Evolutionary conservation across 2,113 vertebrate genomes (phyloP), one percentile per base, ranked within the genome.

Genomic region (Hippocampus guttulatus): DNA sequence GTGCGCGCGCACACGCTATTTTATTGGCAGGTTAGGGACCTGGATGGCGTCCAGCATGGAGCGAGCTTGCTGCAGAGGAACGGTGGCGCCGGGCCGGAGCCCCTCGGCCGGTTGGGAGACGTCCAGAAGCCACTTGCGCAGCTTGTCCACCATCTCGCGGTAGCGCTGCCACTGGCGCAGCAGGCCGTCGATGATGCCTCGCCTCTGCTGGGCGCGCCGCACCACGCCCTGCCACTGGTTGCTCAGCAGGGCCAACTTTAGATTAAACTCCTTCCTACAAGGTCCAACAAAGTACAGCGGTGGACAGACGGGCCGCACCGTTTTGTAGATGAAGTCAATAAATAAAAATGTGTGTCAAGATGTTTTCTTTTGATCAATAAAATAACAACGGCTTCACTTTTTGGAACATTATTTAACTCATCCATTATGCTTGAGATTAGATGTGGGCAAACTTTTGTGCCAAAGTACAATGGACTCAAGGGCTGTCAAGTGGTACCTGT

Each of bases 211-310:
- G 1, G 95, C 95, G 12, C 96, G 93, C 6, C 96, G 95, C 72
- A 98, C 95, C 33, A 98, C 96, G 6, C 95, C 97, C 86, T 98
- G 97, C 97, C 97, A 99, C 76, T 99, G 97, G 81, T 94, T 95
- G 78, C 95, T 98, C 55, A 99, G 90, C 14, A 99, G 91, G 0
- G 95, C 85, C 85, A 99, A 38, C 79, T 98, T 98, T 81, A 94
- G 83, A 86, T 93, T 94, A 87, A 99, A 99, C 78, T 98, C 96
- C 75, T 97, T 94, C 85, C 97, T 99, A 79, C 27, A 75, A 5
- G 30, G 21, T 21, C 51, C 51, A 52, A 6, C 3, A 16, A 3
- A 16, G 47, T 14, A 49, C 47, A 30, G 16, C 10, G 30, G 18
- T 51, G 47, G 14, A 49, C 14, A 16, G 47, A 49, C 5, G 47